phyloP scores from a whole-genome alignment of 2,888 invertebrate species.

The Ephialtes manifestator region DNA sequence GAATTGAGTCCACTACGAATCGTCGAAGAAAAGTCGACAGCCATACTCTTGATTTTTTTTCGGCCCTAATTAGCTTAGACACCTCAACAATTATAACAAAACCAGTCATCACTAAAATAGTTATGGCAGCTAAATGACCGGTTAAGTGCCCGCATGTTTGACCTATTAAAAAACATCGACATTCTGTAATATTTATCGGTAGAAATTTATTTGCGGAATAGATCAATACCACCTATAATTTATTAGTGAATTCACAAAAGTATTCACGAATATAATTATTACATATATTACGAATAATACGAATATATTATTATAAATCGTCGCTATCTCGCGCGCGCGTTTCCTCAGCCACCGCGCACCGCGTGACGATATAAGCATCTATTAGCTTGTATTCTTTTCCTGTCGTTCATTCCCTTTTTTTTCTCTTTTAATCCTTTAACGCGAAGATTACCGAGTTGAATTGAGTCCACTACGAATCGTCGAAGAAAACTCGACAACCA shows the following conservation, averaged over 20 bases:
- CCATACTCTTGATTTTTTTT: neutral
- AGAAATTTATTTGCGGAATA: neutral
- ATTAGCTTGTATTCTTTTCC: slow-evolving; percentile 58
- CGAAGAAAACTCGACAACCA: neutral
- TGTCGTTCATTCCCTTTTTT: slow-evolving; percentile 1
- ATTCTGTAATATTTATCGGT: neutral
- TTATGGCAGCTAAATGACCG: neutral
- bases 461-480: neutral
- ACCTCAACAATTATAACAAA: neutral
- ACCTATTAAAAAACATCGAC: neutral
- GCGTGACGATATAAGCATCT: slow-evolving; percentile 54
- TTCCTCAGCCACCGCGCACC: slow-evolving; percentile 51
- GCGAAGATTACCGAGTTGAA: slow-evolving; percentile 2
- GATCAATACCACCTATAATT: neutral
- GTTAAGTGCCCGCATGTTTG: neutral
- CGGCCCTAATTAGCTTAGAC: neutral
- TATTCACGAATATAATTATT: too few relatives aligned
- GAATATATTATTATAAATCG: slow-evolving; percentile 68
- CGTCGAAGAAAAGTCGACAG: neutral
- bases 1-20: neutral
- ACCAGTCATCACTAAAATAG: neutral
- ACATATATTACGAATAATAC: too few relatives aligned
- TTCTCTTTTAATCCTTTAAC: neutral
- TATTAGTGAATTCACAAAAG: too few relatives aligned
- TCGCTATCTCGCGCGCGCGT: slow-evolving; percentile 47